Conservation (phyloP, 1,140 invertebrate genomes). For the Brachionus asplanchnoidis region DNA sequence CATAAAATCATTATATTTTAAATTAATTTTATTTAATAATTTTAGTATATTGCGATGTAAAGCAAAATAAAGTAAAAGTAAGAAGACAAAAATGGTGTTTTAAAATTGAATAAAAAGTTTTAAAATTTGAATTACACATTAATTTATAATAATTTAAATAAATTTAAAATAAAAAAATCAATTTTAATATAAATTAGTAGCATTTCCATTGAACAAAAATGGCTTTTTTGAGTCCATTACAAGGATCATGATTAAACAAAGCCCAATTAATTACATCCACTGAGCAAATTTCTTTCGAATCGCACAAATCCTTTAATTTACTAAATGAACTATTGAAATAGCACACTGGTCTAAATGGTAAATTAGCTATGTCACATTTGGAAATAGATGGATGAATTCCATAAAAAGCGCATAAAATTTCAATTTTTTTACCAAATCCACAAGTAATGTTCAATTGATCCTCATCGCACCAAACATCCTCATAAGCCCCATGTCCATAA, state of each 20-base stretch:
- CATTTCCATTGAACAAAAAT: conserved; percentile 37
- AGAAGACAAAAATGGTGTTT: too few species aligned
- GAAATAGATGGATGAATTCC: conserved; percentile 17
- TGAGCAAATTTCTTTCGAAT: background rate
- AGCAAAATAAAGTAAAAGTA: too few species aligned
- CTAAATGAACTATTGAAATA: conserved; percentile 28
- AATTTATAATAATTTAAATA: background rate
- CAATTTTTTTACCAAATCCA: background rate
- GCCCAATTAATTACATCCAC: background rate
- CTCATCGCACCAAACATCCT: conserved; percentile 13
- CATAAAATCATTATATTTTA: too few species aligned
- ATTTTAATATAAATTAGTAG: background rate
- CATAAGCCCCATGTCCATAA: background rate
- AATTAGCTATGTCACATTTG: background rate
- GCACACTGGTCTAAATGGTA: background rate
- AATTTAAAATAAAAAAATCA: background rate
- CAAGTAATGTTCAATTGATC: background rate
- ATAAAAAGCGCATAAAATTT: conserved; percentile 33
- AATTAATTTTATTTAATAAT: too few species aligned
- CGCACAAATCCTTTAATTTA: background rate
- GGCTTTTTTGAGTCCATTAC: conserved; percentile 30
- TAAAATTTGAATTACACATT: too few species aligned
- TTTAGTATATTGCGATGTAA: too few species aligned
- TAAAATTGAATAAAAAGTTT: too few species aligned
- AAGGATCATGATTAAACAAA: conserved; percentile 26